Evolutionary conservation across 2,797 vertebrate genomes (phyloP).

Genomic region (Nothura maculosa): DNA sequence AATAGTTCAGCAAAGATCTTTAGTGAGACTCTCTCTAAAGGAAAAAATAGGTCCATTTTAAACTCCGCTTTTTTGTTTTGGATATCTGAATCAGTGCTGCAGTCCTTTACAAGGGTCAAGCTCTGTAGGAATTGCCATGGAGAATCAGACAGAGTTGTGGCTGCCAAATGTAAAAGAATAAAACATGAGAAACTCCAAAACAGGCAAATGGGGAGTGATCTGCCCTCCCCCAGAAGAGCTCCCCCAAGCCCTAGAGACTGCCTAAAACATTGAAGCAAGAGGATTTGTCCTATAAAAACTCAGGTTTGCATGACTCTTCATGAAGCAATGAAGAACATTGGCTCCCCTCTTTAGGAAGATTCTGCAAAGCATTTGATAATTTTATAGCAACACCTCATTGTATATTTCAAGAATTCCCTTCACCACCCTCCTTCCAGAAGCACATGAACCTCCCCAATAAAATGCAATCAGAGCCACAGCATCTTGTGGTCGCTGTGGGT

Average conservation of each 20-base stretch:
- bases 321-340: neutral
- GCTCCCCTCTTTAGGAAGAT: neutral
- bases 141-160: neutral
- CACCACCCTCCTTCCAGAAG: neutral
- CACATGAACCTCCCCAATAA: neutral
- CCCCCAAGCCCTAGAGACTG: neutral
- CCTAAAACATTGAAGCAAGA: neutral
- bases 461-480: neutral
- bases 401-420: neutral
- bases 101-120: neutral
- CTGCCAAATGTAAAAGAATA: constrained; percentile 38
- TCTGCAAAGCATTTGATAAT: constrained; percentile 26
- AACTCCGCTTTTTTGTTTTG: constrained; percentile 9
- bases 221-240: neutral
- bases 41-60: neutral
- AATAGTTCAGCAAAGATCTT: constrained; percentile 32
- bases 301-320: neutral
- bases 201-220: constrained; percentile 1
- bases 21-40: neutral
- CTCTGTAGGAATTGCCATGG: constrained; percentile 2
- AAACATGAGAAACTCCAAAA: constrained; percentile 17
- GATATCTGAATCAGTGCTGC: neutral
- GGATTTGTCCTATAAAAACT: neutral
- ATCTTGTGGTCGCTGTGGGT: neutral
- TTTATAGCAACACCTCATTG: constrained; percentile 10